These are phyloP conservation scores for Lates japonicus DNA, from an alignment of 2,797 vertebrate species.

Conservation along the genomic window DNA sequence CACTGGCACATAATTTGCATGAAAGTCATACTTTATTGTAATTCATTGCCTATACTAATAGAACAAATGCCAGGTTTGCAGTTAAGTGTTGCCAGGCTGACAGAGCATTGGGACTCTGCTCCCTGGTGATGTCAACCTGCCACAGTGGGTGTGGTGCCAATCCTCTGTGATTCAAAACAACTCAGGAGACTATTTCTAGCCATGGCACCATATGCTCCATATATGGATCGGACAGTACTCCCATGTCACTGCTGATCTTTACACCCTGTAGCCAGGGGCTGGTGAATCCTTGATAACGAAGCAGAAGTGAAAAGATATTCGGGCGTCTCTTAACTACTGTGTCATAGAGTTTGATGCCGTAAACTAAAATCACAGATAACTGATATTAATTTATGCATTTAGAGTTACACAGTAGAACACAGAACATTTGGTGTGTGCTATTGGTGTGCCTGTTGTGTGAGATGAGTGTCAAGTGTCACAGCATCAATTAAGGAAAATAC, in stretches of 20 bases:
- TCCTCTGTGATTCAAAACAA: slow-evolving; percentile 61
- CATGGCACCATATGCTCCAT: slow-evolving; percentile 48
- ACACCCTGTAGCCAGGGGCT: slow-evolving; percentile 26
- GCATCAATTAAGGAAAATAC: slow-evolving; percentile 31
- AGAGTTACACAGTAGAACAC: background rate
- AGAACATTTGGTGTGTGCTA: background rate
- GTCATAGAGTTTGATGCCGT: slow-evolving; percentile 3
- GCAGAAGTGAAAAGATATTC: background rate
- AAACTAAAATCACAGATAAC: background rate
- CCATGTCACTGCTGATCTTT: slow-evolving; percentile 19
- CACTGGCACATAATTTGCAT: background rate
- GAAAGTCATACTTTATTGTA: background rate
- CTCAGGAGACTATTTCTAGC: slow-evolving; percentile 66
- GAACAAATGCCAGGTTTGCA: slow-evolving; percentile 36
- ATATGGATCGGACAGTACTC: slow-evolving; percentile 20
- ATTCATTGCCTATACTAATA: background rate
- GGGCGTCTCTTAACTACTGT: background rate
- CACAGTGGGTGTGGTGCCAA: slow-evolving; percentile 70
- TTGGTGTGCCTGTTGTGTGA: slow-evolving; percentile 15
- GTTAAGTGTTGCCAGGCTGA: slow-evolving; percentile 49
- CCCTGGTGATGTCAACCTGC: slow-evolving; percentile 68
- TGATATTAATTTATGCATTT: slow-evolving; percentile 2
- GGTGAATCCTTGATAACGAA: background rate
- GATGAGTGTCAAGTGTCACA: slow-evolving; percentile 23
- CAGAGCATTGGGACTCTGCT: slow-evolving; percentile 36